Percentiles rank a stretch among this genome's conserved stretches.
phyloP scores from a whole-genome alignment of 2,797 vertebrate genomes.

The Eupleurogrammus muticus region DNA sequence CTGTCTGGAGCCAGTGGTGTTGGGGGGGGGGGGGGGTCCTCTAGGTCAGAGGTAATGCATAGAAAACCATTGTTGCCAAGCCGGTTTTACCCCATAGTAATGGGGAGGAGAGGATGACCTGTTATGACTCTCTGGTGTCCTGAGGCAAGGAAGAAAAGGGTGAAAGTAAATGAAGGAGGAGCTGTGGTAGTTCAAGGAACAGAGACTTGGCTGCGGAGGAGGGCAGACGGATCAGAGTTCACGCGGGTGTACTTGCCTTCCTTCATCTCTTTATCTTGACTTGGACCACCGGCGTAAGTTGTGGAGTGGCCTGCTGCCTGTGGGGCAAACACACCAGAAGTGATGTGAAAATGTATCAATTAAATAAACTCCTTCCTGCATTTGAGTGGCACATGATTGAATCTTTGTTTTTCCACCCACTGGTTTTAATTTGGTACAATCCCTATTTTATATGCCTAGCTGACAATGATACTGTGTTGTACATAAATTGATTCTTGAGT shows the following conservation, averaged over 20 bases:
- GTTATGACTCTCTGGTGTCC: constrained; percentile 31
- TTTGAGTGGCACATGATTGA: neutral
- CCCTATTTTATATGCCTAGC: constrained; percentile 29
- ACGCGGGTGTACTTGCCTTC: constrained; percentile 4
- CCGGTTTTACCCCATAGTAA: constrained; percentile 41
- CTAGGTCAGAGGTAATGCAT: constrained; percentile 61
- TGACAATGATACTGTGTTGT: constrained; percentile 25
- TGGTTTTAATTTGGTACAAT: constrained; percentile 42
- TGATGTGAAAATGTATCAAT: neutral
- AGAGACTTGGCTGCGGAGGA: constrained; percentile 28
- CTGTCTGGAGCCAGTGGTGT: constrained; percentile 36
- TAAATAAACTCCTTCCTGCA: constrained; percentile 2
- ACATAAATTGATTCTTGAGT: constrained; percentile 23
- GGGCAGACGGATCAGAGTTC: constrained; percentile 30
- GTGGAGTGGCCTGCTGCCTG: neutral
- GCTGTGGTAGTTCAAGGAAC: constrained; percentile 29
- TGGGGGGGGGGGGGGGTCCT: neutral
- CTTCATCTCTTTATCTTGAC: neutral
- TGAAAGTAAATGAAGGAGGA: constrained; percentile 47
- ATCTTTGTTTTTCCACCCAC: constrained; percentile 11
- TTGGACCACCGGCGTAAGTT: neutral
- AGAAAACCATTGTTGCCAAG: constrained; percentile 50
- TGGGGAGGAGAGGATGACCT: constrained; percentile 60
- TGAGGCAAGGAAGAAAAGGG: constrained; percentile 34
- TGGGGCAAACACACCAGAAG: neutral